Evolutionary conservation across 2,113 vertebrate genomes (phyloP), one percentile per base, ranked within the genome.

Genomic region (Rhabdornis inornatus): DNA sequence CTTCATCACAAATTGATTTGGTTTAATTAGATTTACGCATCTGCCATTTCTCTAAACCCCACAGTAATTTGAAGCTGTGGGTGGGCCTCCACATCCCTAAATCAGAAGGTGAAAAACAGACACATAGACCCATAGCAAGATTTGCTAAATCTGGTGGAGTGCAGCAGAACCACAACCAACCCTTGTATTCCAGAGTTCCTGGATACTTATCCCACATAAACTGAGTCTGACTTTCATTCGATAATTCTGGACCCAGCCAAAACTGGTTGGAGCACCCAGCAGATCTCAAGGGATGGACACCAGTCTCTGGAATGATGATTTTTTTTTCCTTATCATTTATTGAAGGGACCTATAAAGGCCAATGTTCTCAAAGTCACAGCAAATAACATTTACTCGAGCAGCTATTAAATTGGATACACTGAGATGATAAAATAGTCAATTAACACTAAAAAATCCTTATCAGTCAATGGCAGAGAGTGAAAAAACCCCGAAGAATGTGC

Each of bases 101-200:
- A 76, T 45, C 55, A 55, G n/a, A 77, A 37, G 7, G 50, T 44
- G 44, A 35, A 15, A 33, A 91, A 42, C 10, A 14, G 42, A 27
- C 22, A 31, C 0, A 1, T 1, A 20, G 15, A 42, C 8, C 25
- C 13, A 8, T 0, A 19, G 39, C 4, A 53, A 60, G 39, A 9
- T 53, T 19, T 78, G 5, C 10, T 20, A 25, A 71, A 83, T 65
- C 37, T 71, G 40, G 6, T 27, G 31, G n/a, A 47, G 13, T 17
- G 10, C 17, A 70, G 25, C 55, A 40, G 80, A 49, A 21, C 13
- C 45, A 75, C 31, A 33, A 16, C 2, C 50, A 65, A 9, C 15
- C 19, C 12, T 37, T 2, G 0, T 3, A 19, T 52, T 45, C 23
- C 35, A n/a, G 27, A 70, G 2, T 2, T 86, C n/a, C 31, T 60